Conservation (phyloP, 2,888 invertebrate genomes). For the Erebia ligea region DNA sequence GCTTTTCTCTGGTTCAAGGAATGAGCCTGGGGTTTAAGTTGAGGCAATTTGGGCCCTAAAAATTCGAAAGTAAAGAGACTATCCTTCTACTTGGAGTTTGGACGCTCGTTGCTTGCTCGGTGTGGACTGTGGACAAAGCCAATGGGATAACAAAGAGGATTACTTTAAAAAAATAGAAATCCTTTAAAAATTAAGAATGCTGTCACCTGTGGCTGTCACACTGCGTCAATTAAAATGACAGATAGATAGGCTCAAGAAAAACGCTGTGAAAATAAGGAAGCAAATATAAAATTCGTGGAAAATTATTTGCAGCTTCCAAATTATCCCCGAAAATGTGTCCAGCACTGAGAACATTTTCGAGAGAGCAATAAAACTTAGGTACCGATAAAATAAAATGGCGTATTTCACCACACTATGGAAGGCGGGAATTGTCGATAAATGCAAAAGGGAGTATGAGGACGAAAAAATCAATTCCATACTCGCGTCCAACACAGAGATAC, state of each 20-base stretch:
- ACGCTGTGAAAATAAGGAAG: neutral
- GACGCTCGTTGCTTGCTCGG: too few relatives aligned
- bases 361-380: neutral
- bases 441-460: slow-evolving; percentile 74
- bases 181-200: neutral
- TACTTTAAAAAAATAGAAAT: neutral
- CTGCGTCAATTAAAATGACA: neutral
- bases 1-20: too few relatives aligned
- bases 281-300: neutral
- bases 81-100: too few relatives aligned
- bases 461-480: slow-evolving; percentile 83
- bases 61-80: too few relatives aligned
- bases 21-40: too few relatives aligned
- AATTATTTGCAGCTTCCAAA: neutral
- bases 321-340: neutral
- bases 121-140: too few relatives aligned
- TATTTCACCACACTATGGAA: slow-evolving; percentile 82
- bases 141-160: neutral
- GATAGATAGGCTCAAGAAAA: neutral
- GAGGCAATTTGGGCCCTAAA: too few relatives aligned
- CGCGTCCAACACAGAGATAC: slow-evolving; percentile 64
- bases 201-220: neutral
- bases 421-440: slow-evolving; percentile 78
- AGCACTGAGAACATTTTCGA: neutral
- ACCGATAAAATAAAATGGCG: slow-evolving; percentile 67